Evolutionary conservation across 2,797 vertebrate species (phyloP), one percentile per base, ranked within the genome.

Genomic region (Molothrus ater): DNA sequence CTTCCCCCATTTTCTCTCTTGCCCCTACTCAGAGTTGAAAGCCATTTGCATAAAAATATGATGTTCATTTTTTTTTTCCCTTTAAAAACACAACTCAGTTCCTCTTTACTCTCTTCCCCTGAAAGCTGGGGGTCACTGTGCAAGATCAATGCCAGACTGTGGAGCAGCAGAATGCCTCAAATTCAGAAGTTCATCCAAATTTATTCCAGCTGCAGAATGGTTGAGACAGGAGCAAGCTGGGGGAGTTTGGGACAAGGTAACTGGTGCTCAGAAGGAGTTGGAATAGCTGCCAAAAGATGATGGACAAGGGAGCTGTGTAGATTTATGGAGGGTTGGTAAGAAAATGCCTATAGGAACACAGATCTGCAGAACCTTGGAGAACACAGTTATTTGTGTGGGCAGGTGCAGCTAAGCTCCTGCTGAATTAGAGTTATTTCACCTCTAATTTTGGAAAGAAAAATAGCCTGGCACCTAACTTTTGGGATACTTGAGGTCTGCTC

Each of bases 21-120:
- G 88, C 79, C 78, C 90, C 85, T 92, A 61, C 72, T 68, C 50
- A 43, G 71, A 90, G 74, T 91, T 93, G 86, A 93, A 93, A 82
- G 25, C 34, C 54, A 50, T 96, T 92, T 96, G 90, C 91, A 92
- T 88, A 45, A 82, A 85, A 90, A 56, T 57, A 47, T 17, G 9
- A 47, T 93, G 56, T 63, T 82, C 20, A 24, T 92, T 70, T 82
- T 68, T 78, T 92, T 92, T 17, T 43, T 5, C 2, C 17, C 36
- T 69, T n/a, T 66, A 81, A 68, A 86, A 88, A 21, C 32, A 26
- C 43, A 82, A 16, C 26, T 88, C 42, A 12, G n/a, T 51, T 61
- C 57, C 32, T 57, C 12, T 47, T 82, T 31, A 9, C 18, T 60
- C 53, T 53, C 36, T 84, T 86, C 40, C 40, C 26, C 69, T 78